Conservation (phyloP, 2,797 vertebrate species). For the Phoxinus dragarum region DNA sequence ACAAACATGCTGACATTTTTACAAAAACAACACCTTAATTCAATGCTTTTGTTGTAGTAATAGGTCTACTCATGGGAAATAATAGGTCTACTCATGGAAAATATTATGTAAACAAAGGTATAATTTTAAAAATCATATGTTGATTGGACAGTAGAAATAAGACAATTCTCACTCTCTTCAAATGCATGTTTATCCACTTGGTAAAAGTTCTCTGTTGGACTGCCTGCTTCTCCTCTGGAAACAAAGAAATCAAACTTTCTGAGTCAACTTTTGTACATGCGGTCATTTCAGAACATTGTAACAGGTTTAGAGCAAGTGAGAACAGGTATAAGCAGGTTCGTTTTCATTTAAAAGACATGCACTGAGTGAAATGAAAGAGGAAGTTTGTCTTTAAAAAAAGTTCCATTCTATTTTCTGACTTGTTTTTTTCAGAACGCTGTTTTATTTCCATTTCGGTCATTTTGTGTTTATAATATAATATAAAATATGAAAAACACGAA, state of each 20-base stretch:
- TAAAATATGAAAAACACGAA: background rate
- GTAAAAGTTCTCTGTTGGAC: slow-evolving; percentile 88
- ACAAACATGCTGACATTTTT: background rate
- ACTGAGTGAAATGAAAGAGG: background rate
- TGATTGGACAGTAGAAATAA: background rate
- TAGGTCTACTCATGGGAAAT: background rate
- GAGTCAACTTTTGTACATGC: background rate
- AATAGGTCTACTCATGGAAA: background rate
- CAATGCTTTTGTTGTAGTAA: background rate
- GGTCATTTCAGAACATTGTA: background rate
- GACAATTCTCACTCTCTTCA: slow-evolving; percentile 82
- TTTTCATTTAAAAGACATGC: background rate
- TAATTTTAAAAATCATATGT: background rate
- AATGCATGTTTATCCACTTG: slow-evolving; percentile 89
- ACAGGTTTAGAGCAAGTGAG: background rate
- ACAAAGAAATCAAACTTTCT: background rate
- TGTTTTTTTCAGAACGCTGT: background rate
- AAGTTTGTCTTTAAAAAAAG: background rate
- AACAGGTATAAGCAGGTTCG: slow-evolving; percentile 23
- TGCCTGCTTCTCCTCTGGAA: slow-evolving; percentile 81
- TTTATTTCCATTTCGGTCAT: background rate
- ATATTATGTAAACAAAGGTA: background rate
- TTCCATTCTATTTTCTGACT: background rate
- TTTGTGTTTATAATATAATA: background rate
- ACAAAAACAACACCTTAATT: background rate